Evolutionary conservation across 2,797 vertebrate genomes (phyloP).

Genomic region (Sphenodon punctatus): DNA sequence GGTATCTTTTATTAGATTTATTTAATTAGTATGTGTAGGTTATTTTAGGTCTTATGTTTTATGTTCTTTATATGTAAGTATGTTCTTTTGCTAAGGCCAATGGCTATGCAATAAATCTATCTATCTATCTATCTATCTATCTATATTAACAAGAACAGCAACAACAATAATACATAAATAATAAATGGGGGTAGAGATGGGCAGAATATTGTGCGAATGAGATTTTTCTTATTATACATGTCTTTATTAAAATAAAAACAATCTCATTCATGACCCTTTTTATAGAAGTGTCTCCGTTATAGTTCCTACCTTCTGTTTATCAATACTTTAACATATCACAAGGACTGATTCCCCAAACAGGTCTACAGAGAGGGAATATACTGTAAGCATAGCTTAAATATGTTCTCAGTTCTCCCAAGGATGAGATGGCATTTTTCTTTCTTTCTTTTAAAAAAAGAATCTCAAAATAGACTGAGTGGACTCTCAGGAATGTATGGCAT

Average conservation of each 20-base stretch:
- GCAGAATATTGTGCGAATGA: neutral
- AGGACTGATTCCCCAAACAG: neutral
- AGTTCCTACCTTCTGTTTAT: neutral
- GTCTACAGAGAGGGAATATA: neutral
- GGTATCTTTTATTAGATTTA: no score
- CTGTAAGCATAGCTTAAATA: neutral
- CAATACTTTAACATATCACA: neutral
- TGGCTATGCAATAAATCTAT: no score
- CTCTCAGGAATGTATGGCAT: neutral
- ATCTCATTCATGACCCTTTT: neutral
- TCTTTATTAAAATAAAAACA: neutral
- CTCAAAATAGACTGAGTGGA: neutral
- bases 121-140: no score
- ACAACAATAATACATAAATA: no score
- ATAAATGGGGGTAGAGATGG: no score
- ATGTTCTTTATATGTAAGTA: no score
- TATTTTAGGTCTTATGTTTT: no score
- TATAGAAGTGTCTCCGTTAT: neutral
- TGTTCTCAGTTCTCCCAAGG: no score
- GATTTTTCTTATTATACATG: neutral
- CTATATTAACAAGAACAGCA: no score
- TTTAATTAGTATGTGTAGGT: no score
- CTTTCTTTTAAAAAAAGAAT: constrained; percentile 13
- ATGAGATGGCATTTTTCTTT: neutral
- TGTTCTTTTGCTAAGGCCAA: no score